Evolutionary conservation across 2,113 vertebrate genomes (phyloP).

Genomic region (Rhinichthys klamathensis): DNA sequence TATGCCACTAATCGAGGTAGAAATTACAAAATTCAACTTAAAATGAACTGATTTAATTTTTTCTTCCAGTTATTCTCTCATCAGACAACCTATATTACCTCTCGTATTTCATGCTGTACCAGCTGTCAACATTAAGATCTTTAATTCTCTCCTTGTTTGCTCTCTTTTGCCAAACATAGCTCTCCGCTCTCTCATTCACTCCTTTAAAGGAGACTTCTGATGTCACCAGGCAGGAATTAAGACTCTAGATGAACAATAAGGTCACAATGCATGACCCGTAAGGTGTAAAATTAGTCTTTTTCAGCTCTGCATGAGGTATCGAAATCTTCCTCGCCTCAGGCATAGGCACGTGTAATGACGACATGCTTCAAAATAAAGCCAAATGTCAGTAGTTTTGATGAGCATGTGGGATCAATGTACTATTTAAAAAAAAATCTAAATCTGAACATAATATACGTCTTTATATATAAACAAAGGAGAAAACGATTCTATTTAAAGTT

Average conservation of each 20-base stretch:
- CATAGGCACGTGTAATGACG: neutral
- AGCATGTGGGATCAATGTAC: neutral
- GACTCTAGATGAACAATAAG: constrained; percentile 47
- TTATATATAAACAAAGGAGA: neutral
- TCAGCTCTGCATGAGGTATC: neutral
- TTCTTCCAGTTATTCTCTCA: neutral
- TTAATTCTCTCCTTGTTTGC: constrained; percentile 22
- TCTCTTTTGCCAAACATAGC: constrained; percentile 37
- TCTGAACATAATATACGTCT: neutral
- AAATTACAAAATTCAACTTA: neutral
- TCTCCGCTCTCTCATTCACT: constrained; percentile 22
- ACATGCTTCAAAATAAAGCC: neutral
- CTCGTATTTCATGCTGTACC: neutral
- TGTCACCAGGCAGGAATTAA: constrained; percentile 51
- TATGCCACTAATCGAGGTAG: neutral
- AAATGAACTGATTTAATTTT: neutral
- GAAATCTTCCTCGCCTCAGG: neutral
- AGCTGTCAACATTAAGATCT: neutral
- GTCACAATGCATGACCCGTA: constrained; percentile 28
- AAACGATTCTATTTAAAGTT: neutral
- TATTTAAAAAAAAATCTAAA: neutral
- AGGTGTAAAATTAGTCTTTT: constrained; percentile 39
- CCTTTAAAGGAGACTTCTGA: constrained; percentile 49
- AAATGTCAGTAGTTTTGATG: neutral
- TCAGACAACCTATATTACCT: neutral